A percentile compares a stretch with the other conserved stretches of the same genome.
Evolutionary conservation across 2,797 vertebrate genomes (phyloP).

Genomic region (Anguilla pacifica): DNA sequence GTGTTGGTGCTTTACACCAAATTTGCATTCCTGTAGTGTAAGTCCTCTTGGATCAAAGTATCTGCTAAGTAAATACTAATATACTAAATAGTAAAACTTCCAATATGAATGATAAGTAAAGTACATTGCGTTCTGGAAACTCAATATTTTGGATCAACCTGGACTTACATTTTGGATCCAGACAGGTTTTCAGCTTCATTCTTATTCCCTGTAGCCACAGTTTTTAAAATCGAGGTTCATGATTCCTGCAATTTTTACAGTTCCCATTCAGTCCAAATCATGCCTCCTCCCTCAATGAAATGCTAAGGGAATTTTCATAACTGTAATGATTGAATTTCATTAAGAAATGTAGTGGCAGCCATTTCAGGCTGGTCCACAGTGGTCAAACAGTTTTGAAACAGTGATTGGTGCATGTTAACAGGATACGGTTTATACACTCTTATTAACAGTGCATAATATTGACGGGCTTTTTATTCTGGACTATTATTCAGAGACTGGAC

Average conservation of each 20-base stretch:
- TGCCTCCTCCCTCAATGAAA: neutral
- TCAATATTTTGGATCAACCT: neutral
- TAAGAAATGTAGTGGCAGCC: neutral
- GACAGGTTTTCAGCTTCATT: neutral
- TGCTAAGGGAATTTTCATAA: neutral
- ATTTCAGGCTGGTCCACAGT: neutral
- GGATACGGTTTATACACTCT: neutral
- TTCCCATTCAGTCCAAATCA: neutral
- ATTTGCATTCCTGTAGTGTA: neutral
- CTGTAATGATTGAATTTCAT: neutral
- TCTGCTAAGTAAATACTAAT: neutral
- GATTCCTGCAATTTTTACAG: neutral
- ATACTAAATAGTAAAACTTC: neutral
- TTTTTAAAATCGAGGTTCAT: neutral
- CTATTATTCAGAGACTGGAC: neutral
- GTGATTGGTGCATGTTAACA: neutral
- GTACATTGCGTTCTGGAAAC: conserved; percentile 43
- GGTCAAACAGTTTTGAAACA: neutral
- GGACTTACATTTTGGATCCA: neutral
- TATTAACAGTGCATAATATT: neutral
- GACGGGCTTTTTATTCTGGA: too few species aligned
- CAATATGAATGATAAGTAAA: conserved; percentile 29
- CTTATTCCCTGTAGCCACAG: neutral
- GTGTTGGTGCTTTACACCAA: neutral
- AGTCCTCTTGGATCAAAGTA: neutral